These are phyloP conservation scores for Koerneria pararmatus DNA, from an alignment of 2,888 invertebrate species.

Conservation along the genomic window DNA sequence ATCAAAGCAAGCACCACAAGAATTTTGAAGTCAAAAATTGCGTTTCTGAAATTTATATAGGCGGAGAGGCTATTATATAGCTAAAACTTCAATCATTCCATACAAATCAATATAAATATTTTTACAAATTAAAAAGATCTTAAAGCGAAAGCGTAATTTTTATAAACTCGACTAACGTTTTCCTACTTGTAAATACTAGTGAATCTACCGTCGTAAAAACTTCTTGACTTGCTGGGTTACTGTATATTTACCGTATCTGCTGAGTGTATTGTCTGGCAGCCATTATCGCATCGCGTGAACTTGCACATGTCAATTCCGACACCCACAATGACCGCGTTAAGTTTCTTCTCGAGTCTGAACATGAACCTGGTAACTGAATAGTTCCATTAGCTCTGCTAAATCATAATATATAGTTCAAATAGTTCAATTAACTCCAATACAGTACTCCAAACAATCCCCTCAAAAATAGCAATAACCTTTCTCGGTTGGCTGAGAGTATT, in stretches of 20 bases:
- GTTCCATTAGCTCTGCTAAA: neutral
- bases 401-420: neutral
- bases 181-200: no score
- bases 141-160: no score
- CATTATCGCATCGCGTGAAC: constrained; percentile 56
- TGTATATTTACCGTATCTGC: constrained; percentile 49
- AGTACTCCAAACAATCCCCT: neutral
- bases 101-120: neutral
- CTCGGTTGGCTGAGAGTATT: constrained; percentile 63
- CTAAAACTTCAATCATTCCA: no score
- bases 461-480: neutral
- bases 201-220: no score
- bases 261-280: constrained; percentile 51
- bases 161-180: no score
- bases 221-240: no score
- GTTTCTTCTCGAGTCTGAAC: constrained; percentile 64
- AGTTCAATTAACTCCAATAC: constrained; percentile 30
- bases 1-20: neutral
- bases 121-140: no score
- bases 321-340: constrained; percentile 50
- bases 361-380: neutral
- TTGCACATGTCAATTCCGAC: constrained; percentile 77
- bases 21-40: neutral
- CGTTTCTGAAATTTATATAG: neutral
- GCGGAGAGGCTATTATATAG: no score